phyloP scores from a whole-genome alignment of 2,888 invertebrate genomes.

The Selenia dentaria region DNA sequence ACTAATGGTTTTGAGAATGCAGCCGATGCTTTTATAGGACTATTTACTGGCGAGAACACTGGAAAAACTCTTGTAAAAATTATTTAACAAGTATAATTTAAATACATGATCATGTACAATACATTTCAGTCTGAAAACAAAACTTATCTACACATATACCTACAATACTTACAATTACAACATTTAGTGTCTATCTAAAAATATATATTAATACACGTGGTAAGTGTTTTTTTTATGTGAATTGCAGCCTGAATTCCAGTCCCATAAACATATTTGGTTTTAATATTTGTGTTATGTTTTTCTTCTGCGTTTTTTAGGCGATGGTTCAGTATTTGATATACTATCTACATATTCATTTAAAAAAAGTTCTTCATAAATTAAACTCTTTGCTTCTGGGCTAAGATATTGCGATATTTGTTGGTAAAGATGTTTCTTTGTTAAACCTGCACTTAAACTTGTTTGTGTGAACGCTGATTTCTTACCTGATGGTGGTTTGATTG shows the following conservation, averaged over 20 bases:
- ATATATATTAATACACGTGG: too few species aligned
- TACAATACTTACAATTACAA: too few species aligned
- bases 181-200: too few species aligned
- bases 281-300: slow-evolving; percentile 34
- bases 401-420: slow-evolving; percentile 70
- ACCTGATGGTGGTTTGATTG: slow-evolving; percentile 28
- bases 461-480: slow-evolving; percentile 48
- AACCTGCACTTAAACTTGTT: slow-evolving; percentile 48
- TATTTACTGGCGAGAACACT: slow-evolving; percentile 85
- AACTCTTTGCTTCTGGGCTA: slow-evolving; percentile 58
- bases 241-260: too few species aligned
- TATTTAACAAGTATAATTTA: slow-evolving; percentile 38
- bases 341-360: slow-evolving; percentile 50
- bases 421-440: slow-evolving; percentile 61
- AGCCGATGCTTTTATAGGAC: slow-evolving; percentile 86
- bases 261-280: too few species aligned
- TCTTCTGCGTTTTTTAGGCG: slow-evolving; percentile 47
- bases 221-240: too few species aligned
- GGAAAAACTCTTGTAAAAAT: slow-evolving; percentile 88
- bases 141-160: too few species aligned
- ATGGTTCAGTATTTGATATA: slow-evolving; percentile 18
- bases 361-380: slow-evolving; percentile 73
- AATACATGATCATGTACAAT: not conserved
- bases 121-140: too few species aligned
- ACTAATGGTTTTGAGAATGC: slow-evolving; percentile 88